Base-by-base conservation (phyloP, 30 jellyfish, hydroid and myxozoan species). In the Nemopilema nomurai region DNA sequence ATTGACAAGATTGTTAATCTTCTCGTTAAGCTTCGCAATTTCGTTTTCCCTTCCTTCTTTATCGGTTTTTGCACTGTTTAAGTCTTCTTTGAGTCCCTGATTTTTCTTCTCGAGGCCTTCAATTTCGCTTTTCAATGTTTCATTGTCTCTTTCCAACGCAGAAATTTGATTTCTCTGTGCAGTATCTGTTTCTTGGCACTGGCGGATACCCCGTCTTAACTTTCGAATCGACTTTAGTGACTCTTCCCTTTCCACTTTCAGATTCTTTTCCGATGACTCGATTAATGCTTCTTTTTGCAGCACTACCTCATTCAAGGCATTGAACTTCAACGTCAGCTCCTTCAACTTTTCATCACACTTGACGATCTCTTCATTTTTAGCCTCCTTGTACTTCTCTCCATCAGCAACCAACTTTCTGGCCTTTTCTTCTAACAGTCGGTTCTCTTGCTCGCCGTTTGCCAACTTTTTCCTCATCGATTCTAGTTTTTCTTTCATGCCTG, bases 351-450 rank as follows among this genome's bases (percentile, higher is more conserved):
- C 76, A 4, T 41, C 53, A 28, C 53, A 7, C 13, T 24, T 49
- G 31, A 16, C 73, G 0, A 30, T 22, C 17, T 76, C 76, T 13
- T 70, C 85, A 50, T 8, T 30, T 65, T 76, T 76, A n/a, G 16
- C 18, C 74, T 76, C 85, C 49, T 52, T 57, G 24, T 18, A 52
- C 30, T 50, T 76, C 68, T 76, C 62, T 21, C 74, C 67, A 20
- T 76, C 76, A 0, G 75, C 74, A 31, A 76, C 62, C 1, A 76
- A 65, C 51, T 51, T 76, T 24, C 20, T 76, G 1, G 74, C 85
- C 4, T 57, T 65, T 32, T 76, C 69, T 9, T 26, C 57, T 21
- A 76, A 19, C 62, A 9, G 28, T 1, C 69, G 50, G 33, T 76
- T 76, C 52, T 76, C 85, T 23, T 76, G 21, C 17, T 50, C 83